These are phyloP conservation scores for Notodonta ziczac DNA, from an alignment of 2,888 invertebrate species.

Conservation along the genomic window DNA sequence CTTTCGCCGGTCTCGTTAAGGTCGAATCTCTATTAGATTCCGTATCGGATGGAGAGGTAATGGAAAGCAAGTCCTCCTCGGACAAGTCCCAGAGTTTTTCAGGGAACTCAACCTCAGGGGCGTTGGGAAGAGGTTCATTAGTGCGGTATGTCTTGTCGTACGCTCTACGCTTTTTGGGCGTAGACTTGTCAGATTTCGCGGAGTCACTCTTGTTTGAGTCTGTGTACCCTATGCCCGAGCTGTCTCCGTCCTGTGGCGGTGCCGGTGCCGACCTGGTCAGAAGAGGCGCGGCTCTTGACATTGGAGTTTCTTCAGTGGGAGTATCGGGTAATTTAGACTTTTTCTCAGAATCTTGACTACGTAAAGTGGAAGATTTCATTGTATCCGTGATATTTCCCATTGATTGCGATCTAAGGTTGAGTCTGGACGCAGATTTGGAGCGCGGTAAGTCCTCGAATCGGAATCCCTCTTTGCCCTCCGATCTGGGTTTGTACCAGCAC, in stretches of 20 bases:
- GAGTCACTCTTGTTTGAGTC: conserved; percentile 81
- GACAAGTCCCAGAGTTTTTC: conserved; percentile 92
- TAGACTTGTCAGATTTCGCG: conserved; percentile 80
- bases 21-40: conserved; percentile 85
- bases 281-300: conserved; percentile 44
- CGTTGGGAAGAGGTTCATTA: conserved; percentile 90
- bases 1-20: conserved; percentile 84
- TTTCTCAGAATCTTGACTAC: conserved; percentile 65
- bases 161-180: conserved; percentile 86
- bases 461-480: conserved; percentile 85
- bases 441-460: conserved; percentile 82
- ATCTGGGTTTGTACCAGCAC: conserved; percentile 84
- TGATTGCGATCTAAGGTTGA: conserved; percentile 81
- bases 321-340: conserved; percentile 67
- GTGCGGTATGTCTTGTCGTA: conserved; percentile 94
- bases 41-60: conserved; percentile 84
- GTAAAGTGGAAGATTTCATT: conserved; percentile 72
- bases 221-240: conserved; percentile 80
- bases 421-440: conserved; percentile 85
- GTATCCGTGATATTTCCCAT: conserved; percentile 83
- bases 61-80: conserved; percentile 85
- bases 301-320: conserved; percentile 68
- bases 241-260: conserved; percentile 72
- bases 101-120: conserved; percentile 91
- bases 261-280: conserved; percentile 62